These are phyloP conservation scores for Agrilus planipennis DNA, from an alignment of 1,140 invertebrate genomes.

Conservation along the genomic window DNA sequence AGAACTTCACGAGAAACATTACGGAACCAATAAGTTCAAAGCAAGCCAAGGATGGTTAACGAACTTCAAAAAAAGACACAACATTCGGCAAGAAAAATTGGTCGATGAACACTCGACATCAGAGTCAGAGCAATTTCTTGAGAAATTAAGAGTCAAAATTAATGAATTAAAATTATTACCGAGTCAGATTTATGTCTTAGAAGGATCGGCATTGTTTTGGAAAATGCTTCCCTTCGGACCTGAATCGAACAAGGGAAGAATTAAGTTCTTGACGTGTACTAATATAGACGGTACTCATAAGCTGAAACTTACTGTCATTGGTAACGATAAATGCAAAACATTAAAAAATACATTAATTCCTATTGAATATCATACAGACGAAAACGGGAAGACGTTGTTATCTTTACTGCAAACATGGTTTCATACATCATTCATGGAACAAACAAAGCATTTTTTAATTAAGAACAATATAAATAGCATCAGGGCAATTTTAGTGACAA, in stretches of 20 bases:
- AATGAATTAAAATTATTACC: background rate
- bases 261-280: too few species aligned
- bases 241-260: too few species aligned
- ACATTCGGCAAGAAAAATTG: slow-evolving; percentile 2
- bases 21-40: slow-evolving; percentile 2
- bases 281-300: too few species aligned
- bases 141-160: slow-evolving; percentile 2
- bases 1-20: background rate
- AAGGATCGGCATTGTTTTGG: slow-evolving; percentile 33
- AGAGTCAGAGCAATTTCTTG: slow-evolving; percentile 3
- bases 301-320: background rate
- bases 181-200: slow-evolving; percentile 31
- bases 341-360: slow-evolving; percentile 7
- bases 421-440: slow-evolving; percentile 9
- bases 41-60: background rate
- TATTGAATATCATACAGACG: slow-evolving; percentile 1
- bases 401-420: slow-evolving; percentile 9
- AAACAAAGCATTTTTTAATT: slow-evolving; percentile 12
- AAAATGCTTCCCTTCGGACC: slow-evolving; percentile 7
- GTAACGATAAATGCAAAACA: background rate
- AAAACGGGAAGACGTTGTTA: slow-evolving; percentile 1
- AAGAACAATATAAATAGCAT: slow-evolving; percentile 7
- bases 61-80: slow-evolving; percentile 1
- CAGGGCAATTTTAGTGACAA: slow-evolving; percentile 13
- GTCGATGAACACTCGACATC: background rate